phyloP scores from a whole-genome alignment of 1,140 invertebrate species.

The Eulimnadia texana region DNA sequence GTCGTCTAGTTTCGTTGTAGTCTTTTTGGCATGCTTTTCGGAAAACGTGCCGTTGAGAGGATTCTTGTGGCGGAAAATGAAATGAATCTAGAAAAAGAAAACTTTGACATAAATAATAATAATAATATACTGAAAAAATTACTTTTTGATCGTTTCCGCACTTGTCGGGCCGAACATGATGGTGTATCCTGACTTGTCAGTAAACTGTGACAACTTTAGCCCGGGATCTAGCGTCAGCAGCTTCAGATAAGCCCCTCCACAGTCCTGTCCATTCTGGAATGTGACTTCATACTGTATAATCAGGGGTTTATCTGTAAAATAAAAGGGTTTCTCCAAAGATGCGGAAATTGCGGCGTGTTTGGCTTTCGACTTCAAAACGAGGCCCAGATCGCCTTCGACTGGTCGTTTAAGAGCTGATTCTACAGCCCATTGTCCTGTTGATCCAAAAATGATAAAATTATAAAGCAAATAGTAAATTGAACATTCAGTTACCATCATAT shows the following conservation, averaged over 20 bases:
- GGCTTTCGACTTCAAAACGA: slow-evolving; percentile 87
- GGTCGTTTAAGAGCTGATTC: slow-evolving; percentile 59
- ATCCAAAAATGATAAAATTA: slow-evolving; percentile 6
- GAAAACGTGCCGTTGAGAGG: slow-evolving; percentile 75
- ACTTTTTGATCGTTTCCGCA: slow-evolving; percentile 90
- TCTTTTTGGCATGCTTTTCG: slow-evolving; percentile 84
- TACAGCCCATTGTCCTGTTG: slow-evolving; percentile 51
- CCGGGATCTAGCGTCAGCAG: slow-evolving; percentile 52
- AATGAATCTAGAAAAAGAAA: slow-evolving; percentile 55
- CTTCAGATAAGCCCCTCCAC: slow-evolving; percentile 96
- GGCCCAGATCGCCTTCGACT: slow-evolving; percentile 66
- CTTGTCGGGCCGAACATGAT: slow-evolving; percentile 99
- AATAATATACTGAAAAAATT: slow-evolving; percentile 13
- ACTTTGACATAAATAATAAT: not conserved
- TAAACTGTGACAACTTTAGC: slow-evolving; percentile 63
- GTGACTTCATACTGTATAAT: slow-evolving; percentile 88
- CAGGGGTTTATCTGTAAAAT: slow-evolving; percentile 73
- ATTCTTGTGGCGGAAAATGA: slow-evolving; percentile 94
- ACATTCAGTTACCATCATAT: slow-evolving; percentile 62
- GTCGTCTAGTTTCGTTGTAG: slow-evolving; percentile 68
- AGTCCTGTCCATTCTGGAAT: slow-evolving; percentile 89
- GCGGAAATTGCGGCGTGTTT: slow-evolving; percentile 89
- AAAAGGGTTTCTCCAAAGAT: slow-evolving; percentile 62
- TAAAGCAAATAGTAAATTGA: not conserved
- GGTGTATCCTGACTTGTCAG: slow-evolving; percentile 92